A percentile compares a stretch with the other conserved stretches of the same genome.
phyloP scores from a whole-genome alignment of 2,797 vertebrate species.

The Hypotaenidia okinawae region DNA sequence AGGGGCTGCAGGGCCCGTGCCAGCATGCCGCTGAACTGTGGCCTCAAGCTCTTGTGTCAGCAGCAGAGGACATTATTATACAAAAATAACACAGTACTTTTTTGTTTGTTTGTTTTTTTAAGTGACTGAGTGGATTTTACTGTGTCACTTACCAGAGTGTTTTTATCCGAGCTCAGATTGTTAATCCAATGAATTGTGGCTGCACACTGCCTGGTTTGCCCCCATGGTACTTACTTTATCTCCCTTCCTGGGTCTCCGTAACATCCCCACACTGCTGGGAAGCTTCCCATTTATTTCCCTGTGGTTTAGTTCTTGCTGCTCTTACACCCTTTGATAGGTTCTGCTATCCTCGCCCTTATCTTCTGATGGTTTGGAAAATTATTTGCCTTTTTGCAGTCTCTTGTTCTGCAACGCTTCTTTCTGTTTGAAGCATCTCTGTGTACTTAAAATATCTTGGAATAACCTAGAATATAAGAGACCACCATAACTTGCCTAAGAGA shows the following conservation, averaged over 20 bases:
- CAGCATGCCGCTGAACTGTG: not conserved
- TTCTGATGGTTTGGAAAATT: not conserved
- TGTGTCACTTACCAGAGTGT: not conserved
- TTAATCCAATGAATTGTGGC: not conserved
- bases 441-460: not conserved
- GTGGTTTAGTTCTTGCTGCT: not conserved
- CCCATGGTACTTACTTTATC: not conserved
- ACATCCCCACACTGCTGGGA: accelerated
- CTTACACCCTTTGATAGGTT: not conserved
- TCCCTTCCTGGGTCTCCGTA: not conserved
- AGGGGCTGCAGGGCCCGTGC: not conserved
- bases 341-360: not conserved
- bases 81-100: not conserved
- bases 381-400: not conserved
- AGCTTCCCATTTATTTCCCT: not conserved
- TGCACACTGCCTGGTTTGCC: not conserved
- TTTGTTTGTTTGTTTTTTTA: not conserved
- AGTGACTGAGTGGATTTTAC: not conserved
- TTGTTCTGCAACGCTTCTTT: not conserved
- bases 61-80: not conserved
- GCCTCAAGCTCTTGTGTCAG: not conserved
- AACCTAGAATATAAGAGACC: not conserved
- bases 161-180: not conserved
- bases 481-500: not conserved
- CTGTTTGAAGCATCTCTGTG: not conserved